A percentile compares a stretch with the other conserved stretches of the same genome.
phyloP scores from a whole-genome alignment of 2,888 invertebrate genomes.

The Crocallis elinguaria region DNA sequence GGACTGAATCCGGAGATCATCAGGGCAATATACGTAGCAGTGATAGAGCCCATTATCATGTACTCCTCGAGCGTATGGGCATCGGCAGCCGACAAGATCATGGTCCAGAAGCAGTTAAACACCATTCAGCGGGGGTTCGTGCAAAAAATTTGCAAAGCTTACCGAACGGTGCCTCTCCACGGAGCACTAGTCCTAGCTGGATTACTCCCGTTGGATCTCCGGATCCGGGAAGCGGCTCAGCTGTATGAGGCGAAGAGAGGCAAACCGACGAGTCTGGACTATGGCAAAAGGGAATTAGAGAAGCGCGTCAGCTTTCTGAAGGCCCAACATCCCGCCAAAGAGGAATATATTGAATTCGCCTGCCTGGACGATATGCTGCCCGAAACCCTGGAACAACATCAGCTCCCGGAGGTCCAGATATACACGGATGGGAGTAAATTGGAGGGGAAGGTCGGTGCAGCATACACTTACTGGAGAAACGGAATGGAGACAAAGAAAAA shows the following conservation, averaged over 20 bases:
- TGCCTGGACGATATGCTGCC: too few species aligned
- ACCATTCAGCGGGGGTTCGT: too few species aligned
- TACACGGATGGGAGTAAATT: conserved; percentile 7
- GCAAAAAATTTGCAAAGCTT: background rate
- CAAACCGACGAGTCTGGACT: background rate
- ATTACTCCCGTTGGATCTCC: conserved; percentile 3
- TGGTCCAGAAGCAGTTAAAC: conserved; percentile 1
- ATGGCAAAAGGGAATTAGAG: conserved; percentile 2
- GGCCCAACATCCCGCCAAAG: conserved; percentile 6
- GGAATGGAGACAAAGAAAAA: background rate
- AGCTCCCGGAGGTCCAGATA: background rate
- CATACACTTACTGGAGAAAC: conserved; percentile 1
- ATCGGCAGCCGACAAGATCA: background rate
- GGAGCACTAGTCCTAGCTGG: conserved; percentile 1
- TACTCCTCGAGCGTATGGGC: conserved; percentile 3
- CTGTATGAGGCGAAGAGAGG: conserved; percentile 15
- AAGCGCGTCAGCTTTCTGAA: background rate
- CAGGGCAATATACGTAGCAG: background rate
- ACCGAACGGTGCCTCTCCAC: background rate
- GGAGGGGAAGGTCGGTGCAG: conserved; percentile 6
- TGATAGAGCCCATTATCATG: background rate
- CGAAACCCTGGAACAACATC: conserved; percentile 1
- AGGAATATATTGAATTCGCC: too few species aligned
- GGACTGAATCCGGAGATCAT: too few species aligned
- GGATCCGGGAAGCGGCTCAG: conserved; percentile 4